Evolutionary conservation across 2,888 invertebrate species (phyloP), one percentile per base, ranked within the genome.

Genomic region (Meteorus colon): DNA sequence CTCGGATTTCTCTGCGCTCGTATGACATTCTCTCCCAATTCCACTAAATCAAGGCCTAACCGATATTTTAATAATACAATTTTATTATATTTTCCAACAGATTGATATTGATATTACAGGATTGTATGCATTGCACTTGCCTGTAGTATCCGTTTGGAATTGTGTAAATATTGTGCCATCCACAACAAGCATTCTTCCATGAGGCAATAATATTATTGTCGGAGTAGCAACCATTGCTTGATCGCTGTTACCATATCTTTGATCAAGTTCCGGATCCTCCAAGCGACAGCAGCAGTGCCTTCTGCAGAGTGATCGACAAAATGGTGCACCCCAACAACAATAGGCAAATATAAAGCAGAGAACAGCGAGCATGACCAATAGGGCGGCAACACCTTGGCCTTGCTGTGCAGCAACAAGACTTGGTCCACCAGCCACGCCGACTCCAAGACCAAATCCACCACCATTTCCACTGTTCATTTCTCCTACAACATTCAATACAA

Each of bases 311-410:
- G 90, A 90, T 72, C 92, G 86, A 71, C 92, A 91, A 80, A 91
- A 92, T 4, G 92, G 92, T 1, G 92, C 91, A 1, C 92, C 92
- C 89, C 92, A 92, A 83, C 92, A 92, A 84, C 92, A 92, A 82
- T 92, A 92, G 68, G 91, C 88, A 74, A 92, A 88, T 78, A 92
- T 92, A 82, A 92, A 92, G 77, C 90, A 90, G 74, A 92, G 87
- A 34, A 92, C 92, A 4, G 91, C 91, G 60, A 92, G 89, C 92
- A 92, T 92, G 45, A 92, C 92, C 74, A 92, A 86, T 14, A 92
- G 88, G 41, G 91, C 91, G 14, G 91, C 91, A 27, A 91, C 87
- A 10, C 91, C 91, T 82, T 91, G 91, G 77, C 89, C 87, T 68
- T 87, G 89, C 78, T 87, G 89, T 68, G 86, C 86, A 59, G 86